phyloP scores from a whole-genome alignment of 2,797 vertebrate genomes.

The Rhinophrynus dorsalis region DNA sequence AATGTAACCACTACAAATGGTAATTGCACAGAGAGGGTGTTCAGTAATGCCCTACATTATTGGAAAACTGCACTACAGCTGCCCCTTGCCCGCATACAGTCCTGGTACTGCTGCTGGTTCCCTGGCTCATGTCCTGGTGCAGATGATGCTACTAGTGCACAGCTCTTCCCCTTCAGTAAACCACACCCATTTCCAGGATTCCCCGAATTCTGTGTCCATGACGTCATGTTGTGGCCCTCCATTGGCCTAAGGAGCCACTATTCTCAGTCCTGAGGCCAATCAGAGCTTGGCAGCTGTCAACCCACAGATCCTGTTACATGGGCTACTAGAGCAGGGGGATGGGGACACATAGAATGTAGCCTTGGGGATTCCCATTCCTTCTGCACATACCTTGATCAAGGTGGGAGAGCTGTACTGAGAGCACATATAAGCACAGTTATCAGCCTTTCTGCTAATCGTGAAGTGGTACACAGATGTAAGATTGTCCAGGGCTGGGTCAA shows the following conservation, averaged over 20 bases:
- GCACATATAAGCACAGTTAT: too few relatives aligned
- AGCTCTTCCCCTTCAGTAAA: not conserved
- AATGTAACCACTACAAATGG: not conserved
- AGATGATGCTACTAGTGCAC: constrained; percentile 1
- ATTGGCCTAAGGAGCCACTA: constrained; percentile 26
- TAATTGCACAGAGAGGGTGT: not conserved
- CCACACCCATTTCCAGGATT: constrained; percentile 20
- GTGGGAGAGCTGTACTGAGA: too few relatives aligned
- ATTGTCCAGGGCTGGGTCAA: too few relatives aligned
- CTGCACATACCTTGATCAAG: too few relatives aligned
- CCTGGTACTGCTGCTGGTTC: not conserved
- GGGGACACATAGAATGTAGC: constrained; percentile 15
- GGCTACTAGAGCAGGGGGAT: not conserved
- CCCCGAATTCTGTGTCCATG: constrained; percentile 6
- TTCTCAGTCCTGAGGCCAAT: constrained; percentile 5
- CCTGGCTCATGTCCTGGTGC: not conserved
- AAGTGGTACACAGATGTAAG: too few relatives aligned
- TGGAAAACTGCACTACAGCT: not conserved
- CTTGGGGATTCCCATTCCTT: not conserved
- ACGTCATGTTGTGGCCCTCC: not conserved
- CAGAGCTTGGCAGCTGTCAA: constrained; percentile 30
- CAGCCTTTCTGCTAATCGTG: too few relatives aligned
- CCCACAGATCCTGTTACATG: not conserved
- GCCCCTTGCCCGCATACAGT: not conserved
- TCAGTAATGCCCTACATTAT: not conserved